phyloP scores from a whole-genome alignment of 2,888 invertebrate genomes.

The Mellilla xanthometata region DNA sequence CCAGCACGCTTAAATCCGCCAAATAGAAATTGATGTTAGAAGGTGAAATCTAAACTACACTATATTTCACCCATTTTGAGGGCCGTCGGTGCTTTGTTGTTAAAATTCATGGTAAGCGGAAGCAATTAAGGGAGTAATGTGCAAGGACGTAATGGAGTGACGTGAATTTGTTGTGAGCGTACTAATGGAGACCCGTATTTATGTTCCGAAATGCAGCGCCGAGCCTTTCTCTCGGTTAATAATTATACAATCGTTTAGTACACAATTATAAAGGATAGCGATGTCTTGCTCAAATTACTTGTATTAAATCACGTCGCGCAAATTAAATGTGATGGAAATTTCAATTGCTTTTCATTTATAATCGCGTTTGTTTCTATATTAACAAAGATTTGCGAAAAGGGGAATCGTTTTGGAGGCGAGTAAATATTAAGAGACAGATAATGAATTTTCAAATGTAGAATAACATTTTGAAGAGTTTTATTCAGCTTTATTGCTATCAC shows the following conservation, averaged over 20 bases:
- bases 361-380: conserved; percentile 33
- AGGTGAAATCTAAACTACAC: conserved; percentile 68
- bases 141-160: conserved; percentile 75
- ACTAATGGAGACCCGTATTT: conserved; percentile 68
- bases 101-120: conserved; percentile 75
- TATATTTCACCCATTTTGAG: conserved; percentile 69
- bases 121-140: conserved; percentile 75
- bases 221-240: conserved; percentile 50
- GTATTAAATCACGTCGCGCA: conserved; percentile 32
- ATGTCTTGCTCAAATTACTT: conserved; percentile 37
- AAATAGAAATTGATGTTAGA: conserved; percentile 74
- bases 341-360: conserved; percentile 34
- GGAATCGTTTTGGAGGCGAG: conserved; percentile 31
- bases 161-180: conserved; percentile 69
- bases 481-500: conserved; percentile 28
- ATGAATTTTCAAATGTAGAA: conserved; percentile 29
- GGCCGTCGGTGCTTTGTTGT: conserved; percentile 67
- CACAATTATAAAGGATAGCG: conserved; percentile 39
- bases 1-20: conserved; percentile 60
- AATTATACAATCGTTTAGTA: conserved; percentile 52
- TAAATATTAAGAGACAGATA: conserved; percentile 28
- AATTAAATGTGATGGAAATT: conserved; percentile 36
- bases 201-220: conserved; percentile 61
- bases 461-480: conserved; percentile 22
- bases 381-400: conserved; percentile 27